phyloP scores from a whole-genome alignment of 2,797 vertebrate species.

The Chromobotia macracanthus region DNA sequence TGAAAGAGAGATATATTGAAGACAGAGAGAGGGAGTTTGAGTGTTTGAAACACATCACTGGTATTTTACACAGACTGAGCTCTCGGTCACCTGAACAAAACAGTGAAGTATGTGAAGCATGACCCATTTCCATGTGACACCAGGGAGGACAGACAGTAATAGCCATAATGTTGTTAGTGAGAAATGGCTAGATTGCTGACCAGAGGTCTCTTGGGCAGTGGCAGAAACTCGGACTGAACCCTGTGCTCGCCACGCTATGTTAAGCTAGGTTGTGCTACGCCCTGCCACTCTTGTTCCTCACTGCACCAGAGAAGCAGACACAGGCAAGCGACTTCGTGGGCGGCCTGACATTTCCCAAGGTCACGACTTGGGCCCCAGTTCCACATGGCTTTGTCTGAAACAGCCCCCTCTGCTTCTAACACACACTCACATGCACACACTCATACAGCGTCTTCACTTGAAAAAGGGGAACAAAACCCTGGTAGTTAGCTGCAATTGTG shows the following conservation, averaged over 20 bases:
- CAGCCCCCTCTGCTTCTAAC: constrained; percentile 44
- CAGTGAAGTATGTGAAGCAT: constrained; percentile 60
- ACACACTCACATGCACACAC: constrained; percentile 8
- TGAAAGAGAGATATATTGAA: constrained; percentile 17
- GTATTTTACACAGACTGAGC: constrained; percentile 14
- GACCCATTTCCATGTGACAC: constrained; percentile 79
- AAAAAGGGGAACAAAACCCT: constrained; percentile 49
- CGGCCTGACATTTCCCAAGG: constrained; percentile 79
- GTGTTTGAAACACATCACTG: background rate
- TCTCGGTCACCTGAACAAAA: constrained; percentile 53
- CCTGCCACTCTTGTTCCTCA: constrained; percentile 39
- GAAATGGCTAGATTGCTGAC: constrained; percentile 78
- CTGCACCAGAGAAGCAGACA: constrained; percentile 40
- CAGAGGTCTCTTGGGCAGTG: constrained; percentile 68
- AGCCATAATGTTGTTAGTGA: constrained; percentile 79
- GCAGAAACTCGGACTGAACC: constrained; percentile 41
- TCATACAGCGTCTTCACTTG: constrained; percentile 21
- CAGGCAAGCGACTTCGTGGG: constrained; percentile 62
- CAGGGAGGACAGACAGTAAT: constrained; percentile 74
- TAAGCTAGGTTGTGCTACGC: constrained; percentile 50
- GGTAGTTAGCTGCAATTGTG: constrained; percentile 5
- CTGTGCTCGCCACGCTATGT: constrained; percentile 27
- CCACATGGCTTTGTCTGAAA: constrained; percentile 63
- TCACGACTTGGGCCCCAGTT: constrained; percentile 66
- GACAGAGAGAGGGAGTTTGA: background rate